Evolutionary conservation across 2,888 invertebrate species (phyloP).

Genomic region (Anarsia innoxiella): DNA sequence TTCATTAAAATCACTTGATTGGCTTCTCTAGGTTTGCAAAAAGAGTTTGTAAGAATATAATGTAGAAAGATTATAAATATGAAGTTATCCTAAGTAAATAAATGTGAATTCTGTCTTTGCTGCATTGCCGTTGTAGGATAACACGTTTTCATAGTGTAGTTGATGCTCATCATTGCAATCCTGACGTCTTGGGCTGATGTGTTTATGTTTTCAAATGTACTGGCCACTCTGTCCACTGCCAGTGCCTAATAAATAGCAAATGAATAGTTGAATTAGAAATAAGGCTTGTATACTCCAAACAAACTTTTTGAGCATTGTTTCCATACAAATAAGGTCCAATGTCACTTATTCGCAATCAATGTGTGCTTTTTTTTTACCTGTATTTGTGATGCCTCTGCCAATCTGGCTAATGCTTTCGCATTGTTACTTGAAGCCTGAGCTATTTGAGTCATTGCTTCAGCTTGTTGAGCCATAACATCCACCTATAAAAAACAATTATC

Average conservation of each 20-base stretch:
- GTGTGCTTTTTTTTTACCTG: too few species aligned
- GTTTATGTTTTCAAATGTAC: constrained; percentile 48
- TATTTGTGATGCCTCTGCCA: constrained; percentile 58
- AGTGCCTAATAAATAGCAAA: constrained; percentile 36
- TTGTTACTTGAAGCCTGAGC: constrained; percentile 49
- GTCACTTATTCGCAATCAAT: too few species aligned
- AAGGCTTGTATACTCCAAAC: background rate
- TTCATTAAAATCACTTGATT: too few species aligned
- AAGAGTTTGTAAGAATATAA: too few species aligned
- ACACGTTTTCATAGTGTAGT: constrained; percentile 57
- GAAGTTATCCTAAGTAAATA: constrained; percentile 31
- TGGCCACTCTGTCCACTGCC: constrained; percentile 52
- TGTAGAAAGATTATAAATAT: too few species aligned
- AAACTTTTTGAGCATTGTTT: background rate
- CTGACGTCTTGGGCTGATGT: constrained; percentile 50
- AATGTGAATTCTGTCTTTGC: constrained; percentile 42
- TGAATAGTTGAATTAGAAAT: too few species aligned
- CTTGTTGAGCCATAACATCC: constrained; percentile 57
- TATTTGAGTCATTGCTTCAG: constrained; percentile 47
- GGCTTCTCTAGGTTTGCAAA: too few species aligned
- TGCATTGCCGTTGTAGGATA: constrained; percentile 35
- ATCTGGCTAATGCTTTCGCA: constrained; percentile 46
- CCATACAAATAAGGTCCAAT: background rate
- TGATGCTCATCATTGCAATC: constrained; percentile 55
- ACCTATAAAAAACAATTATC: constrained; percentile 32